These are phyloP conservation scores for Xenopus tropicalis DNA, from an alignment of 2,113 vertebrate species.

Conservation along the genomic window DNA sequence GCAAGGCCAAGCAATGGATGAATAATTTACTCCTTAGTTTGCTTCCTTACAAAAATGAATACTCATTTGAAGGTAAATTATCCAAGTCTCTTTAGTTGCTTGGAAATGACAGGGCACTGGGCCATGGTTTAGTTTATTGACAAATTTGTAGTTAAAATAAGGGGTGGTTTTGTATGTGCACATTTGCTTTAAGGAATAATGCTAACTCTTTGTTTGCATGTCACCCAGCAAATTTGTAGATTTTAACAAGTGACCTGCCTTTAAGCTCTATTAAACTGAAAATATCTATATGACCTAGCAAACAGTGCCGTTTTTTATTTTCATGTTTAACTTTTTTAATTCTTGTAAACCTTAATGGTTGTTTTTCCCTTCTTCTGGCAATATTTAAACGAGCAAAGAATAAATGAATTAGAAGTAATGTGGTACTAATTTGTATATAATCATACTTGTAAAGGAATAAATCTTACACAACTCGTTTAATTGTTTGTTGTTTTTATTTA, in stretches of 20 bases:
- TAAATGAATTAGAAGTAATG: slow-evolving; percentile 64
- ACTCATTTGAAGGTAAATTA: no score
- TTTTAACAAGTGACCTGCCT: slow-evolving; percentile 7
- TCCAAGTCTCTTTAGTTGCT: no score
- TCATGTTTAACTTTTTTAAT: slow-evolving; percentile 49
- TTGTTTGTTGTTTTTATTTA: slow-evolving; percentile 50
- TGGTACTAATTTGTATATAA: slow-evolving; percentile 78
- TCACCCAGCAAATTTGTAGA: neutral
- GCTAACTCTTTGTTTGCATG: neutral
- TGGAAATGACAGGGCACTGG: no score
- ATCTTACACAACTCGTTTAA: slow-evolving; percentile 70
- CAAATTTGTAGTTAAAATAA: no score
- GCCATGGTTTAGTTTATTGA: no score
- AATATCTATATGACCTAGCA: slow-evolving; percentile 51
- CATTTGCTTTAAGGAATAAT: no score
- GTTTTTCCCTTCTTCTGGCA: slow-evolving; percentile 65
- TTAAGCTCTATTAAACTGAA: neutral
- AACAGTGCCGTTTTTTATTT: slow-evolving; percentile 59
- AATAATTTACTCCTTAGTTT: no score
- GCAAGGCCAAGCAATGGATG: no score
- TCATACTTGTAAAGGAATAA: slow-evolving; percentile 75
- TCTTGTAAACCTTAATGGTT: slow-evolving; percentile 59
- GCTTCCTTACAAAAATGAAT: no score
- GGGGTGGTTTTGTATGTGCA: no score
- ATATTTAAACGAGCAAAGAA: slow-evolving; percentile 60